A percentile compares a stretch with the other conserved stretches of the same genome.
phyloP scores from a whole-genome alignment of 2,113 vertebrate species.

The Myotis yumanensis region DNA sequence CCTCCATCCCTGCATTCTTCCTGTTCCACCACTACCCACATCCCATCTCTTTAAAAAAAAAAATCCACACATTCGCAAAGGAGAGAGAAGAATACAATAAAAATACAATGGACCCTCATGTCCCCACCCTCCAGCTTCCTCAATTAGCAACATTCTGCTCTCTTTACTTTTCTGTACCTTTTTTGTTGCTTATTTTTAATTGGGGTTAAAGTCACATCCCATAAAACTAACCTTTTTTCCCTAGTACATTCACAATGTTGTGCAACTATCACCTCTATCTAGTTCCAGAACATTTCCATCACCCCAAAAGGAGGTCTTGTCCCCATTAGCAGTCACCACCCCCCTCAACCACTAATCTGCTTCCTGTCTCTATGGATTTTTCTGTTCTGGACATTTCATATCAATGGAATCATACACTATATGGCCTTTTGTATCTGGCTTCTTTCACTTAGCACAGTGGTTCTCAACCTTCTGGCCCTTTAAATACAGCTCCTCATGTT shows the following conservation, averaged over 20 bases:
- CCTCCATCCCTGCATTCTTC: neutral
- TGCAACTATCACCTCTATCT: neutral
- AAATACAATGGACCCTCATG: neutral
- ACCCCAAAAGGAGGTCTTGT: neutral
- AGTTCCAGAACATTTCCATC: neutral
- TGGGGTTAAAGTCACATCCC: neutral
- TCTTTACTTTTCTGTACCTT: neutral
- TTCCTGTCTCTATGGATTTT: neutral
- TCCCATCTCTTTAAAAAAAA: neutral
- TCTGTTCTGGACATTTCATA: neutral
- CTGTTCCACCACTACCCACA: too few species aligned
- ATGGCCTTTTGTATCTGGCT: neutral
- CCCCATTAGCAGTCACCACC: neutral
- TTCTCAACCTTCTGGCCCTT: too few species aligned
- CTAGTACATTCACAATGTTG: neutral
- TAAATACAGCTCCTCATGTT: too few species aligned
- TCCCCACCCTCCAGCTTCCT: neutral
- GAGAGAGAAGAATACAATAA: neutral
- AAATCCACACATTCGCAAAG: neutral
- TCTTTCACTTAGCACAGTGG: neutral
- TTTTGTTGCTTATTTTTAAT: neutral
- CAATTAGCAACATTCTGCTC: rapidly evolving
- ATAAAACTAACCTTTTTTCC: neutral
- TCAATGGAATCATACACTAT: neutral
- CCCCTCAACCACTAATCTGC: neutral